Conservation (phyloP, 37 sponge, comb jelly and placozoan species). For the Dysidea cf. avara region DNA sequence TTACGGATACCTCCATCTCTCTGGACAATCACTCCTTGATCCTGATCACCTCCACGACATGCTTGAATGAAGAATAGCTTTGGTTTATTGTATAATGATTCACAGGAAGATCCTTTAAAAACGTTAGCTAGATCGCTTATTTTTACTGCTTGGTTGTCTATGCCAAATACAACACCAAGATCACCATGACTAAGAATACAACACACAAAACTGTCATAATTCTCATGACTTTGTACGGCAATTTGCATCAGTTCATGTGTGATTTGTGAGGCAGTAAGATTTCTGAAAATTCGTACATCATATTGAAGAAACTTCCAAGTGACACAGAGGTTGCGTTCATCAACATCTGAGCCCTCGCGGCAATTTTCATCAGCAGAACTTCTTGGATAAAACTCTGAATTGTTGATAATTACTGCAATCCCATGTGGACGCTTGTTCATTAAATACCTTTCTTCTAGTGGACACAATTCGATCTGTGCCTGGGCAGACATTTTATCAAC, state of each 20-base stretch:
- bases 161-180: too few relatives aligned
- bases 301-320: constrained; percentile 52
- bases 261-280: constrained; percentile 42
- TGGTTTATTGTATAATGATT: constrained; percentile 69
- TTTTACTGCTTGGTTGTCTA: too few relatives aligned
- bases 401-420: constrained; percentile 70
- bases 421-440: constrained; percentile 78
- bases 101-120: constrained; percentile 39
- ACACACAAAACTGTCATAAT: too few relatives aligned
- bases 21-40: constrained; percentile 31
- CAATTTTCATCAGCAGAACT: too few relatives aligned
- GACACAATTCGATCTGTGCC: too few relatives aligned
- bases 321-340: constrained; percentile 25
- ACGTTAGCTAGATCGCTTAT: too few relatives aligned
- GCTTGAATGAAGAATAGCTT: too few relatives aligned
- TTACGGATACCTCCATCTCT: constrained; percentile 3
- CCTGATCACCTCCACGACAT: constrained; percentile 80
- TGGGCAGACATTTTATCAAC: too few relatives aligned
- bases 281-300: constrained; percentile 32
- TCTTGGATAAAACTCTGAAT: too few relatives aligned
- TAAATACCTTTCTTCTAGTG: constrained; percentile 42
- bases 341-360: constrained; percentile 34
- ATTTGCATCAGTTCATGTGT: too few relatives aligned
- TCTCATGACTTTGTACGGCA: too few relatives aligned
- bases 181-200: too few relatives aligned